Evolutionary conservation across 2,888 invertebrate species (phyloP).

Genomic region (Agrochola macilenta): DNA sequence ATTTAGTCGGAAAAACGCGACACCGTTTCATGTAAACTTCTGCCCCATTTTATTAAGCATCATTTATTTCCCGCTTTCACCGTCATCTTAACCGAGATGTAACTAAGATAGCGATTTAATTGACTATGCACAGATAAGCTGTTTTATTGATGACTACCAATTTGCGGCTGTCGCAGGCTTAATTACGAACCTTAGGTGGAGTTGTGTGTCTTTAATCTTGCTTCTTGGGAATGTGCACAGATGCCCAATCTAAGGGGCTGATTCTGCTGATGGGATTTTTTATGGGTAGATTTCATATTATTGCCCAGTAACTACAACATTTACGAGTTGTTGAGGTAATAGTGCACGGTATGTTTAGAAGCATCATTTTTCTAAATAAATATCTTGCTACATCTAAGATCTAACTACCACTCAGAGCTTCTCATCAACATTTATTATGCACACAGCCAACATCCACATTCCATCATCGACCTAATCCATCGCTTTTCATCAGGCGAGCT

Average conservation of each 20-base stretch:
- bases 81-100: conserved; percentile 55
- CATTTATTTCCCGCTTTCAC: conserved; percentile 42
- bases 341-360: not conserved
- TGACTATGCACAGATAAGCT: conserved; percentile 69
- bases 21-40: not conserved
- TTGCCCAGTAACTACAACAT: not conserved
- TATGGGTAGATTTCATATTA: conserved; percentile 4
- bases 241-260: conserved; percentile 29
- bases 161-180: conserved; percentile 65
- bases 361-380: not conserved
- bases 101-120: conserved; percentile 69
- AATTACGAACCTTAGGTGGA: conserved; percentile 58
- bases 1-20: not conserved
- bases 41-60: conserved; percentile 30
- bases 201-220: conserved; percentile 55
- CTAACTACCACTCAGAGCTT: not conserved
- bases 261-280: not conserved
- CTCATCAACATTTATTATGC: too few relatives aligned
- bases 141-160: conserved; percentile 69
- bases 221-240: conserved; percentile 37
- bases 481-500: too few relatives aligned
- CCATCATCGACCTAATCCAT: too few relatives aligned
- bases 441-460: too few relatives aligned
- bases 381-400: not conserved
- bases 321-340: not conserved